Evolutionary conservation across 2,113 vertebrate species (phyloP).

Genomic region (Alectura lathami): DNA sequence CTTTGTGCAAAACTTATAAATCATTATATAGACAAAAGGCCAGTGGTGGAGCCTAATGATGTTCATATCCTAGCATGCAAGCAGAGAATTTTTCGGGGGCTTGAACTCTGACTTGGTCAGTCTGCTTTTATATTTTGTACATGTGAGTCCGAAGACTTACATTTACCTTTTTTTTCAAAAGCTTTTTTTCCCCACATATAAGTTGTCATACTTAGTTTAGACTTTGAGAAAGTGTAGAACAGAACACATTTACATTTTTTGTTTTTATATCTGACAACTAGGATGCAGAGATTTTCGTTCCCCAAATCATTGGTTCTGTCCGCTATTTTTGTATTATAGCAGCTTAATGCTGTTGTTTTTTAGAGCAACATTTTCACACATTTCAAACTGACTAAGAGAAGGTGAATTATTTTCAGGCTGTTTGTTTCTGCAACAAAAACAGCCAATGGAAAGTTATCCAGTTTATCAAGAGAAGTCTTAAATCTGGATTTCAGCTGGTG

Average conservation of each 20-base stretch:
- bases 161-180: not conserved
- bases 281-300: not conserved
- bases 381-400: not conserved
- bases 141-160: not conserved
- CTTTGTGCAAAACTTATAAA: not conserved
- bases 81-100: not conserved
- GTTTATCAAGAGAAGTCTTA: not conserved
- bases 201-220: not conserved
- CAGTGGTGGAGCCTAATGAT: not conserved
- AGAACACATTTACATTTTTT: accelerated
- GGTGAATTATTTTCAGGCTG: not conserved
- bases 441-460: not conserved
- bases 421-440: not conserved
- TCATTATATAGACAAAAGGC: not conserved
- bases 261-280: not conserved
- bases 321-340: not conserved
- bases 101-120: not conserved
- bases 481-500: not conserved
- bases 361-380: not conserved
- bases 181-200: not conserved
- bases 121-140: not conserved
- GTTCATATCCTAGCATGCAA: not conserved
- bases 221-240: not conserved
- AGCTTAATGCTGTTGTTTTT: not conserved
- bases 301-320: not conserved